Conservation (phyloP, 1,140 invertebrate genomes). For the Drosophila repleta region DNA sequence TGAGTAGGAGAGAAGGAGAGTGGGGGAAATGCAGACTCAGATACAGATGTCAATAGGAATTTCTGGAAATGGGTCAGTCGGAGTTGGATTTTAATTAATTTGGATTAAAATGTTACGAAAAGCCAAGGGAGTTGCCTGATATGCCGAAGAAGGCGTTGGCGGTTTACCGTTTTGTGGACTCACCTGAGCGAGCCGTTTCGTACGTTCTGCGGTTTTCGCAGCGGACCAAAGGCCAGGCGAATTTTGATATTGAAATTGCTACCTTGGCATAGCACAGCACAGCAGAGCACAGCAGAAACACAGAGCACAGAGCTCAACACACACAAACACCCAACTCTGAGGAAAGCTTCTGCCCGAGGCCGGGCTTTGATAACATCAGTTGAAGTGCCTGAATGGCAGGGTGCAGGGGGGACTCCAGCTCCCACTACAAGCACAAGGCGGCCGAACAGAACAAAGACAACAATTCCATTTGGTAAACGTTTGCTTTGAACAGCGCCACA, state of each 20-base stretch:
- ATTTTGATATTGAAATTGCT: slow-evolving; percentile 81
- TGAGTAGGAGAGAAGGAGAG: not conserved
- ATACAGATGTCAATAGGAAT: slow-evolving; percentile 61
- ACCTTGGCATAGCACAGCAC: slow-evolving; percentile 53
- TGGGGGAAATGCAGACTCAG: not conserved
- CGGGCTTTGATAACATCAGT: slow-evolving; percentile 67
- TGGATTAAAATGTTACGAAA: slow-evolving; percentile 72
- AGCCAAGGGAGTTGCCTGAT: slow-evolving; percentile 51
- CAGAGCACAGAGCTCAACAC: slow-evolving; percentile 13
- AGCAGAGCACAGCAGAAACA: slow-evolving; percentile 1
- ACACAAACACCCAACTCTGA: slow-evolving; percentile 25
- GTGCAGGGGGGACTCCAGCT: slow-evolving; percentile 28
- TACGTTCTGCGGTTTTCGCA: slow-evolving; percentile 49
- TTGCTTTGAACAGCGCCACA: slow-evolving; percentile 40
- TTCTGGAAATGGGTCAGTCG: slow-evolving; percentile 52
- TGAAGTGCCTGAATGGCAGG: slow-evolving; percentile 30
- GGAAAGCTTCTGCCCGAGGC: slow-evolving; percentile 70
- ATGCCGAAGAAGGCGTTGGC: slow-evolving; percentile 76
- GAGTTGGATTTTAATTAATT: slow-evolving; percentile 73
- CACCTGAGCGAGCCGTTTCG: slow-evolving; percentile 55
- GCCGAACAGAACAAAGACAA: slow-evolving; percentile 68
- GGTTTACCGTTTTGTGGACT: slow-evolving; percentile 71
- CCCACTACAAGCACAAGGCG: slow-evolving; percentile 56
- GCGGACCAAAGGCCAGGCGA: slow-evolving; percentile 71
- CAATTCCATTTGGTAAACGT: slow-evolving; percentile 80